These are phyloP conservation scores for Enoplosus armatus DNA, from an alignment of 2,797 vertebrate species.

Conservation along the genomic window DNA sequence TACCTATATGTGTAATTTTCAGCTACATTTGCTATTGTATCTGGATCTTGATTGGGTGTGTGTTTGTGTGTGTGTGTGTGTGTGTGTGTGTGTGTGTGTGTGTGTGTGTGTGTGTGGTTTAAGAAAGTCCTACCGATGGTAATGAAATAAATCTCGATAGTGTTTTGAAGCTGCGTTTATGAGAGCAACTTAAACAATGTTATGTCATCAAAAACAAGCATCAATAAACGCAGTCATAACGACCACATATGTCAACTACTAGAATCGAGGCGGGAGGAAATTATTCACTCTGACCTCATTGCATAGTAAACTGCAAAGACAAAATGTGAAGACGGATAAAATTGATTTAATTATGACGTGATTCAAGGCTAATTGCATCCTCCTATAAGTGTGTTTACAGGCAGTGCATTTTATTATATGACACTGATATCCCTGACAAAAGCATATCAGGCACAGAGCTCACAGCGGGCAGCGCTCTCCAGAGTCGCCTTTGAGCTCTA, in stretches of 20 bases:
- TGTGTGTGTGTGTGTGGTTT: background rate
- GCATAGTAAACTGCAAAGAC: background rate
- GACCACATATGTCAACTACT: conserved; percentile 34
- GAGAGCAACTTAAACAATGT: background rate
- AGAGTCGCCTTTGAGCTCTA: conserved; percentile 39
- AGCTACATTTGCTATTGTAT: background rate
- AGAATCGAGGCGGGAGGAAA: background rate
- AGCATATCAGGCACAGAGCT: conserved; percentile 1
- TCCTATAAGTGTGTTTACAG: conserved; percentile 6
- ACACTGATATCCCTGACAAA: conserved; percentile 17
- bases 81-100: background rate
- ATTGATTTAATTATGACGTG: background rate
- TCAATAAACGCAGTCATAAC: conserved; percentile 20
- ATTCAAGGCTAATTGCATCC: background rate
- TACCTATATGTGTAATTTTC: background rate
- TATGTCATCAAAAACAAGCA: conserved; percentile 7
- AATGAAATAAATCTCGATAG: background rate
- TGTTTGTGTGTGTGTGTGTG: too few relatives aligned
- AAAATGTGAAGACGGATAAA: background rate
- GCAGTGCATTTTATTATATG: conserved; percentile 1
- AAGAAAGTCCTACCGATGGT: background rate
- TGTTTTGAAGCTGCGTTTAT: background rate
- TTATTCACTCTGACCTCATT: conserved; percentile 5
- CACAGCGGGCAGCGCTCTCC: conserved; percentile 14
- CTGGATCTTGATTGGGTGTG: too few relatives aligned